Percentiles rank a stretch among this genome's conserved stretches.
phyloP scores from a whole-genome alignment of 1,140 invertebrate genomes.

The Thaumetopoea pityocampa region DNA sequence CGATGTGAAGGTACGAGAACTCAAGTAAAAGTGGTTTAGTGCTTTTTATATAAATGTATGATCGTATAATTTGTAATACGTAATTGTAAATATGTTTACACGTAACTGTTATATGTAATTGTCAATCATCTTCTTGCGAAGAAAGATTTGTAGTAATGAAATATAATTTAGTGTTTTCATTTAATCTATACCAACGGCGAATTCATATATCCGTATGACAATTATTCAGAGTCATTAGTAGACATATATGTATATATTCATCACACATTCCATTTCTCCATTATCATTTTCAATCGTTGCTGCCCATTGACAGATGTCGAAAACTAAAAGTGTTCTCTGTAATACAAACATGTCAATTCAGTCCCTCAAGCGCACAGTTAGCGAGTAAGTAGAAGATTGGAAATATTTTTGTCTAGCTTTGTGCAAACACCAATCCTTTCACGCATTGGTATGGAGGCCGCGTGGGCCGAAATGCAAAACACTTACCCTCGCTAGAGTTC shows the following conservation, averaged over 20 bases:
- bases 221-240: not conserved
- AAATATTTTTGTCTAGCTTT: slow-evolving; percentile 40
- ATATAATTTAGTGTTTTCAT: too few species aligned
- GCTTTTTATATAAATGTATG: too few species aligned
- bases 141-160: too few species aligned
- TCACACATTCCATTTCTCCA: not conserved
- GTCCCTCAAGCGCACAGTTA: slow-evolving; percentile 4
- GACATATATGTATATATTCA: not conserved
- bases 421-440: slow-evolving; percentile 66
- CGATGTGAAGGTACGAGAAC: too few species aligned
- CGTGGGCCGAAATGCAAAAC: slow-evolving; percentile 63
- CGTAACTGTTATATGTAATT: too few species aligned
- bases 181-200: too few species aligned
- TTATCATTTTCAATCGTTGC: not conserved
- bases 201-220: too few species aligned
- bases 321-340: slow-evolving; percentile 7
- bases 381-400: slow-evolving; percentile 18
- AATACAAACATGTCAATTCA: slow-evolving; percentile 12
- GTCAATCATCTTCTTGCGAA: too few species aligned
- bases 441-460: slow-evolving; percentile 61
- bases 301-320: not conserved
- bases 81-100: too few species aligned
- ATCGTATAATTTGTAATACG: too few species aligned
- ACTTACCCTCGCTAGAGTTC: slow-evolving; percentile 64
- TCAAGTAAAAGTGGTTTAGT: too few species aligned